Evolutionary conservation across 2,113 vertebrate species (phyloP).

Genomic region (Asarcornis scutulata): DNA sequence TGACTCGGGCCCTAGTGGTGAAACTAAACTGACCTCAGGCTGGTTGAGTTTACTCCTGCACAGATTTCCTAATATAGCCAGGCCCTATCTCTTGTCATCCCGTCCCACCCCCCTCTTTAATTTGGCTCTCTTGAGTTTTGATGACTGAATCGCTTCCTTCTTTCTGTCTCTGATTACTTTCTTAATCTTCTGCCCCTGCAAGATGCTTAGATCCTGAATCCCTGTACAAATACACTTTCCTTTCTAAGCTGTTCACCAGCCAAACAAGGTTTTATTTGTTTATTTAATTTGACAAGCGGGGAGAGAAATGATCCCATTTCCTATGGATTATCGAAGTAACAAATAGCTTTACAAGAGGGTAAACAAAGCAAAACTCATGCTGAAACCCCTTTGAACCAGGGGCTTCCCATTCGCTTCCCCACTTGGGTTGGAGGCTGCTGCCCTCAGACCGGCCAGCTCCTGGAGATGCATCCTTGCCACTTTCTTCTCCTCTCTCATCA

Average conservation of each 20-base stretch:
- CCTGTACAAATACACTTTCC: conserved; percentile 66
- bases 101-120: background rate
- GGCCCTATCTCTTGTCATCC: background rate
- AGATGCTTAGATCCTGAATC: conserved; percentile 66
- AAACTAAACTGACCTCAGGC: conserved; percentile 6
- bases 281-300: conserved; percentile 70
- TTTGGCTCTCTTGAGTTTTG: conserved; percentile 30
- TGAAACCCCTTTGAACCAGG: conserved; percentile 52
- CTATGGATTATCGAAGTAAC: conserved; percentile 69
- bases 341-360: conserved; percentile 68
- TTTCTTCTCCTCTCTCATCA: background rate
- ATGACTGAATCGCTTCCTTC: conserved; percentile 37
- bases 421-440: background rate
- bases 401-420: background rate
- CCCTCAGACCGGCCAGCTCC: background rate
- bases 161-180: conserved; percentile 68
- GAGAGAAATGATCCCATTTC: conserved; percentile 69
- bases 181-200: conserved; percentile 65
- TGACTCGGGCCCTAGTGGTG: background rate
- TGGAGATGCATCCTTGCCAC: background rate
- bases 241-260: conserved; percentile 65
- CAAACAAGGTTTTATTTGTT: conserved; percentile 73
- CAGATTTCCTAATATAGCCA: conserved; percentile 65
- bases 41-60: conserved; percentile 22
- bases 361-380: conserved; percentile 64